Evolutionary conservation across 2,113 vertebrate species (phyloP).

Genomic region (Phalacrocorax aristotelis): DNA sequence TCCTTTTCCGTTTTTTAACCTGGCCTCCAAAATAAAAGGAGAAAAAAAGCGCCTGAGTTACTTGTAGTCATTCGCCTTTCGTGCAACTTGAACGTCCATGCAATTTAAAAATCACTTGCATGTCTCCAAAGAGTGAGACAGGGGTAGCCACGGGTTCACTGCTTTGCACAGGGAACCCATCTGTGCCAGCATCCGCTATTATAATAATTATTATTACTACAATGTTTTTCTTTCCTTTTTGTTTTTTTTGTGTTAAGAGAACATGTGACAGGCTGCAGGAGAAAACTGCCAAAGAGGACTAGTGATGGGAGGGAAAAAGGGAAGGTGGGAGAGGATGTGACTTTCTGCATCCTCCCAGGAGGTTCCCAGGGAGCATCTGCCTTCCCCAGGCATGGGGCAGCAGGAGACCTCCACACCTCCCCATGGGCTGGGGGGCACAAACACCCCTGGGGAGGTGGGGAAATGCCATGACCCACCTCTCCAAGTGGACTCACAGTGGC

Average conservation of each 20-base stretch:
- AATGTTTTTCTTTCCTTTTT: constrained; percentile 6
- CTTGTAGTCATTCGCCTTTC: constrained; percentile 49
- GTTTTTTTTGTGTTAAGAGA: neutral
- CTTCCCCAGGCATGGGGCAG: rapidly evolving
- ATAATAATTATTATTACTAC: constrained; percentile 50
- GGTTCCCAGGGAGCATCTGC: neutral
- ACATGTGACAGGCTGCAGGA: neutral
- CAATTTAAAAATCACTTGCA: constrained; percentile 48
- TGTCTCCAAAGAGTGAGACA: neutral
- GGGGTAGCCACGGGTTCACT: constrained; percentile 17
- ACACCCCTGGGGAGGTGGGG: neutral
- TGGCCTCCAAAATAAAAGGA: constrained; percentile 50
- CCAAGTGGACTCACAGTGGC: neutral
- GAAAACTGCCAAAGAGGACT: neutral
- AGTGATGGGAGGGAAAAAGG: neutral
- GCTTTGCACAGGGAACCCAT: constrained; percentile 10
- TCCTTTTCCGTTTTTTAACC: constrained; percentile 25
- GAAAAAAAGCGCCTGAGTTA: constrained; percentile 46
- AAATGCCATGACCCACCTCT: neutral
- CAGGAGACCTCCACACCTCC: neutral
- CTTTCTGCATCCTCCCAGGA: neutral
- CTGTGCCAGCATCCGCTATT: constrained; percentile 36
- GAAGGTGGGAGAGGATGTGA: neutral
- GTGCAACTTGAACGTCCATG: constrained; percentile 57
- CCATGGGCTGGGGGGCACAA: neutral